Evolutionary conservation across 2,797 vertebrate genomes (phyloP).

Genomic region (Ammospiza maritima): DNA sequence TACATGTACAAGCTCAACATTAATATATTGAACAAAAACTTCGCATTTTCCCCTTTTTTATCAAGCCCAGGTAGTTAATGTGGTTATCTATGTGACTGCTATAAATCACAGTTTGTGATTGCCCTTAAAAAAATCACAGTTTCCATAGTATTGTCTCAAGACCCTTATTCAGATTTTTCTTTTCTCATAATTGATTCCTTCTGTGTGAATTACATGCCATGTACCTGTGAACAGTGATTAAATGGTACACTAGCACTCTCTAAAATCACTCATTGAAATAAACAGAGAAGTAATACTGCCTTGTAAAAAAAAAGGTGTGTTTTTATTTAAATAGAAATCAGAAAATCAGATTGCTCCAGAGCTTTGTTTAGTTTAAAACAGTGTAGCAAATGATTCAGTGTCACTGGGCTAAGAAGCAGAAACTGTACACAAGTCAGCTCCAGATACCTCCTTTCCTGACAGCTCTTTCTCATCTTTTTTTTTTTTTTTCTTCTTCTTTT

Average conservation of each 20-base stretch:
- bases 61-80: neutral
- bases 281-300: neutral
- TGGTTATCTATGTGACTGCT: neutral
- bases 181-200: neutral
- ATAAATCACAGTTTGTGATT: neutral
- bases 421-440: conserved; percentile 23
- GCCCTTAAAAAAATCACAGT: neutral
- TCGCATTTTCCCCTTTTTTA: neutral
- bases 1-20: neutral
- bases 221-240: neutral
- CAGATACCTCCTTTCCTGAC: conserved; percentile 43
- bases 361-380: neutral
- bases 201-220: neutral
- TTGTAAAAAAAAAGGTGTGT: neutral
- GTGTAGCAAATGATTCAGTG: conserved; percentile 18
- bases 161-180: neutral
- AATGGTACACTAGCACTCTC: neutral
- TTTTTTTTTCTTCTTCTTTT: neutral
- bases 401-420: neutral
- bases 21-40: neutral
- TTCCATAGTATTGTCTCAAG: neutral
- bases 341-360: neutral
- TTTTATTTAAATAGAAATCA: conserved; percentile 8
- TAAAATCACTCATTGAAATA: neutral
- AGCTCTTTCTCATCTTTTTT: neutral